Percentiles rank a stretch among this genome's conserved stretches.
These are phyloP conservation scores for Pluvianellus socialis DNA, from an alignment of 2,113 vertebrate genomes.

Conservation along the genomic window DNA sequence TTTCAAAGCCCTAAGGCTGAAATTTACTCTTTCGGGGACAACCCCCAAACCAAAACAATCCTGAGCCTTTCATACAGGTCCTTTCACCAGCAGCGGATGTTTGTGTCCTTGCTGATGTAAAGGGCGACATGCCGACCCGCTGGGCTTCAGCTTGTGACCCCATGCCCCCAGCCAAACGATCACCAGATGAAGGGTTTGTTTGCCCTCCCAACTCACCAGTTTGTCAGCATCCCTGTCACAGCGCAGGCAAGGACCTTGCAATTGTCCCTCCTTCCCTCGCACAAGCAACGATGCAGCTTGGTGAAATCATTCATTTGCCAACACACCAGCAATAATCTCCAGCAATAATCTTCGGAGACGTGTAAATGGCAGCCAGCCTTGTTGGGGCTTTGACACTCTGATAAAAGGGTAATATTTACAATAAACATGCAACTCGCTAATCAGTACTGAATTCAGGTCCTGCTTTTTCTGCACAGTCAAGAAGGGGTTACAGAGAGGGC, in stretches of 20 bases:
- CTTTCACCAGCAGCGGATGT: not conserved
- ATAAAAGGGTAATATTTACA: not conserved
- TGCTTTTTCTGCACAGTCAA: not conserved
- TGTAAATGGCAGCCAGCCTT: not conserved
- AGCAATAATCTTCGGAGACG: not conserved
- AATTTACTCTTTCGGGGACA: not conserved
- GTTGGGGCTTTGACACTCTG: not conserved
- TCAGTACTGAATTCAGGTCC: not conserved
- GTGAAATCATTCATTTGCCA: not conserved
- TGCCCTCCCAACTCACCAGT: not conserved
- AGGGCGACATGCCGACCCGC: not conserved
- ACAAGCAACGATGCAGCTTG: accelerated
- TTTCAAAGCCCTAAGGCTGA: not conserved
- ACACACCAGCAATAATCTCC: not conserved
- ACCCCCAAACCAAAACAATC: not conserved
- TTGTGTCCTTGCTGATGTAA: not conserved
- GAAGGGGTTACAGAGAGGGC: not conserved
- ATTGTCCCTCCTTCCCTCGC: not conserved
- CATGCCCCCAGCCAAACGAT: too few relatives aligned
- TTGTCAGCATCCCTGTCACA: not conserved
- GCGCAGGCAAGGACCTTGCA: not conserved
- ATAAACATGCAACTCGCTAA: not conserved
- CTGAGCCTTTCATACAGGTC: not conserved
- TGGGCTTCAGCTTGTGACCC: not conserved
- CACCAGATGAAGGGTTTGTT: not conserved